Evolutionary conservation across 2,113 vertebrate genomes (phyloP).

Genomic region (Poeciliopsis occidentalis): DNA sequence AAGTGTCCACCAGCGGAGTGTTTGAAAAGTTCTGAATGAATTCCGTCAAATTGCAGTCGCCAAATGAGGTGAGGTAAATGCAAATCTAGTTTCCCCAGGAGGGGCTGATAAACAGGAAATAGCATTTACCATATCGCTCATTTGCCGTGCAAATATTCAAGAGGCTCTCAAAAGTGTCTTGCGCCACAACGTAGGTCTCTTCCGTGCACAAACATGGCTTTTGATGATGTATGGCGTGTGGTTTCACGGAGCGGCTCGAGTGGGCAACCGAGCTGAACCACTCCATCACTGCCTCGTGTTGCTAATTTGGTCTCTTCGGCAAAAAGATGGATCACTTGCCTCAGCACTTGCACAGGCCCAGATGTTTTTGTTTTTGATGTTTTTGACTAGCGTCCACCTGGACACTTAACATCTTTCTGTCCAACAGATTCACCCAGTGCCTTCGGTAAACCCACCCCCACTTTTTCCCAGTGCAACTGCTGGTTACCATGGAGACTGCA

Average conservation of each 20-base stretch:
- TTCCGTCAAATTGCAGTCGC: neutral
- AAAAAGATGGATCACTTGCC: no score
- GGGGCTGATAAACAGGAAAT: slow-evolving; percentile 15
- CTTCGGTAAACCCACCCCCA: no score
- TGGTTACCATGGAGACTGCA: no score
- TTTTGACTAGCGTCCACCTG: no score
- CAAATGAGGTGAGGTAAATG: slow-evolving; percentile 6
- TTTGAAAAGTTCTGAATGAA: slow-evolving; percentile 32
- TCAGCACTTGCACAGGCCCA: no score
- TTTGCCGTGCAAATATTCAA: neutral
- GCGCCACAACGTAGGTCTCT: neutral
- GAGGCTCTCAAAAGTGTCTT: neutral
- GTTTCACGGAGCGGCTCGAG: neutral
- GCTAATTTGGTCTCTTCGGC: no score
- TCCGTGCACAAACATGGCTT: neutral
- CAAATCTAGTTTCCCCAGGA: slow-evolving; percentile 2
- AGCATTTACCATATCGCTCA: neutral
- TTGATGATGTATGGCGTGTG: neutral
- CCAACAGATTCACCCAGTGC: no score
- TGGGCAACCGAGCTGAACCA: no score
- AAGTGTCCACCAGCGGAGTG: slow-evolving; percentile 11
- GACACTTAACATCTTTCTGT: no score
- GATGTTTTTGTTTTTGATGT: no score
- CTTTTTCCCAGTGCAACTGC: no score
- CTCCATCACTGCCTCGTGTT: no score